Conservation (phyloP, 2,113 vertebrate genomes). For the Rousettus leschenaultii region DNA sequence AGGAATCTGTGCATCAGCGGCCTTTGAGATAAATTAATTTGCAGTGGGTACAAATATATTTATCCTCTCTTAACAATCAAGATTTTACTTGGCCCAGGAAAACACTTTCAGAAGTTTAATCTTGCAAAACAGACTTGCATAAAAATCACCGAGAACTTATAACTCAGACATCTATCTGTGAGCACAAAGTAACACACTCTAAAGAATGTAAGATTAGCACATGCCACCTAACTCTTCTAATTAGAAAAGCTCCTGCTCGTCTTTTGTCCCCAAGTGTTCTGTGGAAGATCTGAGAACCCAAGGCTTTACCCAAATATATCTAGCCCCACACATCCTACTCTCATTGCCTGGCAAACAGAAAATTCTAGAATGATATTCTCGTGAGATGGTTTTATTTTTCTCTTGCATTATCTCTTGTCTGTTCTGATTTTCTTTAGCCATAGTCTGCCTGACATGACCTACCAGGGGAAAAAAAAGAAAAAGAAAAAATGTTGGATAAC, state of each 20-base stretch:
- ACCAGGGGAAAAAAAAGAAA: neutral
- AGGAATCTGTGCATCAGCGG: neutral
- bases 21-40: neutral
- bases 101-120: conserved; percentile 41
- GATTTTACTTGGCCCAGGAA: conserved; percentile 45
- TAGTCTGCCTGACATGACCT: neutral
- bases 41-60: neutral
- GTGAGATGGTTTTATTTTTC: neutral
- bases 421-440: neutral
- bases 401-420: neutral
- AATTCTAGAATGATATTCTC: conserved; percentile 40
- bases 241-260: neutral
- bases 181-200: neutral
- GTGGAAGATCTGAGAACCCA: neutral
- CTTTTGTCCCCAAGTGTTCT: neutral
- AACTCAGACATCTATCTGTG: neutral
- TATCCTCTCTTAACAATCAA: neutral
- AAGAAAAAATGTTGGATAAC: conserved; percentile 19
- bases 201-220: conserved; percentile 8
- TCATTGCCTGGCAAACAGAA: neutral
- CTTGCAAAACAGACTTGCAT: conserved; percentile 48
- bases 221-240: neutral
- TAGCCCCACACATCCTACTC: fast-evolving
- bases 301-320: neutral
- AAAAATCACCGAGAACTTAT: conserved; percentile 23